Conservation (phyloP, 2,113 vertebrate genomes). For the Opisthocomus hoazin region DNA sequence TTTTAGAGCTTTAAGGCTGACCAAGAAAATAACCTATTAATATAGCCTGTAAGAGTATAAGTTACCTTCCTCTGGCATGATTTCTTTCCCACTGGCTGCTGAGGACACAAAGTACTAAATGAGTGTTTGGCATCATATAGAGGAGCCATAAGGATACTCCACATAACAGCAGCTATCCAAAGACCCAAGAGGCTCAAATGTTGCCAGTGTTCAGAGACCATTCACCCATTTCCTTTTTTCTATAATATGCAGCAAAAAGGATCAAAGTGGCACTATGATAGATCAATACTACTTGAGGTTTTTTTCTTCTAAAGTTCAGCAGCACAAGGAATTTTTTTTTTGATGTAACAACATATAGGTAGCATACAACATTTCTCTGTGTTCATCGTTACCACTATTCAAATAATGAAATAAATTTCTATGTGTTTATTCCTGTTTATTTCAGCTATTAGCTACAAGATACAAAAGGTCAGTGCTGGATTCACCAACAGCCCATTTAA, state of each 20-base stretch:
- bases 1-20: not conserved
- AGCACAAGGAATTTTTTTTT: not conserved
- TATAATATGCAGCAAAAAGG: not conserved
- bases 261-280: not conserved
- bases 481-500: not conserved
- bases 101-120: not conserved
- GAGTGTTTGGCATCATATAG: not conserved
- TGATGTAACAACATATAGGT: not conserved
- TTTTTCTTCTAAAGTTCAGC: not conserved
- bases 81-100: not conserved
- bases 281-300: not conserved
- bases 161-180: not conserved
- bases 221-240: not conserved
- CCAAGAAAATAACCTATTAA: not conserved
- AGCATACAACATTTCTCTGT: not conserved
- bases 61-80: not conserved
- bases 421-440: not conserved
- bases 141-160: not conserved
- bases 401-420: not conserved
- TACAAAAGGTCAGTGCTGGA: not conserved
- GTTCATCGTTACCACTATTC: not conserved
- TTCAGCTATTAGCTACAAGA: not conserved
- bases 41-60: not conserved
- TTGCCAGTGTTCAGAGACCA: rapidly evolving
- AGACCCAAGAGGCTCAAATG: not conserved